Conservation (phyloP, 1,140 invertebrate genomes). For the Drosophila busckii region DNA sequence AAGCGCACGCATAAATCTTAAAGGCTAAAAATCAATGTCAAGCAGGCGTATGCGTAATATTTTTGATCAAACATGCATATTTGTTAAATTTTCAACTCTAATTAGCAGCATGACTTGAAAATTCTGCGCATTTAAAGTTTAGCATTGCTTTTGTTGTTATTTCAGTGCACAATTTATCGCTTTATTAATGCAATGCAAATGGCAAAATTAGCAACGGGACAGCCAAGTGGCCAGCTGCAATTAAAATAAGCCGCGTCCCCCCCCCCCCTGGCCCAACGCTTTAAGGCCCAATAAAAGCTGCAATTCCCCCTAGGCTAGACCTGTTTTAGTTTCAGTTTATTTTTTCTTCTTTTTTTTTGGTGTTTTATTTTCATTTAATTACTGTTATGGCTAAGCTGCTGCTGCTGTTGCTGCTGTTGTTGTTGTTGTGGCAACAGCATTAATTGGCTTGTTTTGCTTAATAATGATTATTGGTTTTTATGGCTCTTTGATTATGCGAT, state of each 20-base stretch:
- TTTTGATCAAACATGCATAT: slow-evolving; percentile 27
- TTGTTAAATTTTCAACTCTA: slow-evolving; percentile 14
- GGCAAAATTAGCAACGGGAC: slow-evolving; percentile 54
- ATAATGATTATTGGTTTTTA: slow-evolving; percentile 77
- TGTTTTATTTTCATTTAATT: slow-evolving; percentile 77
- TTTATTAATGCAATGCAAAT: slow-evolving; percentile 69
- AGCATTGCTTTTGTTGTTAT: slow-evolving; percentile 29
- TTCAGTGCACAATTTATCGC: slow-evolving; percentile 50
- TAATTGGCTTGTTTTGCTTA: slow-evolving; percentile 76
- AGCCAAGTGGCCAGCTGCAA: slow-evolving; percentile 37
- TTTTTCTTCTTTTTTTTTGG: slow-evolving; percentile 26
- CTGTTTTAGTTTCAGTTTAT: slow-evolving; percentile 32
- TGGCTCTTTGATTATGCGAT: slow-evolving; percentile 76
- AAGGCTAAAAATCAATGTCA: slow-evolving; percentile 22
- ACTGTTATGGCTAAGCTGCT: slow-evolving; percentile 30
- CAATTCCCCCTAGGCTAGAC: slow-evolving; percentile 43
- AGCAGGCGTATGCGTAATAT: slow-evolving; percentile 27
- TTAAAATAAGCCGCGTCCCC: slow-evolving; percentile 35
- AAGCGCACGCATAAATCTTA: slow-evolving; percentile 47
- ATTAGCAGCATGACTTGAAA: slow-evolving; percentile 25
- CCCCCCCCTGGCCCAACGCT: neutral
- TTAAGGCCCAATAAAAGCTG: neutral
- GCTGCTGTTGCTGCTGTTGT: neutral
- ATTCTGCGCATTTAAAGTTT: slow-evolving; percentile 27
- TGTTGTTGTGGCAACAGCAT: slow-evolving; percentile 39